These are phyloP conservation scores for Armadillidium nasatum DNA, from an alignment of 1,140 invertebrate species.

Conservation along the genomic window DNA sequence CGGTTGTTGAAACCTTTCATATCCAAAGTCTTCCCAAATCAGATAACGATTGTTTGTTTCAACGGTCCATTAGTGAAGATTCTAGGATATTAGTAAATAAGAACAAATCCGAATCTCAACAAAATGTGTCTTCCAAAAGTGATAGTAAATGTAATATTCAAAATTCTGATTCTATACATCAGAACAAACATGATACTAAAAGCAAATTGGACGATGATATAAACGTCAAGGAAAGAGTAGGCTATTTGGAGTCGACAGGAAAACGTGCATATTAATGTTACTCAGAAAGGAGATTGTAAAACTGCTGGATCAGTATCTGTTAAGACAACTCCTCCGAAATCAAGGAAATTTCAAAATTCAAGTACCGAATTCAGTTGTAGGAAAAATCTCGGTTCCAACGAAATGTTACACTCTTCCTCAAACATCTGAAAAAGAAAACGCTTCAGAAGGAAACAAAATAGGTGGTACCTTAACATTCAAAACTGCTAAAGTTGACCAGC, in stretches of 20 bases:
- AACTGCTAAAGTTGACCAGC: not conserved
- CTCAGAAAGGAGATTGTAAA: not conserved
- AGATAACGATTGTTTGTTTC: not conserved
- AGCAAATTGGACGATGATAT: conserved; percentile 46
- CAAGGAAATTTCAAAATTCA: conserved; percentile 3
- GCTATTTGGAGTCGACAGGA: conserved; percentile 43
- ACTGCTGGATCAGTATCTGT: not conserved
- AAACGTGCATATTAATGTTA: not conserved
- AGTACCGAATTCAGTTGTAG: conserved; percentile 8
- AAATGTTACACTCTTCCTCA: conserved; percentile 9
- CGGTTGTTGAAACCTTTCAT: too few species aligned
- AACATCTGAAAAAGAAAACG: not conserved
- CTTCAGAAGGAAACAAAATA: too few species aligned
- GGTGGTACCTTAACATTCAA: not conserved
- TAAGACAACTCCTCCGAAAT: conserved; percentile 5
- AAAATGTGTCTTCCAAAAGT: not conserved
- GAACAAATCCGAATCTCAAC: not conserved
- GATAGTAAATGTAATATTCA: not conserved
- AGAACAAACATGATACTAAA: conserved; percentile 9
- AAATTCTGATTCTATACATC: not conserved
- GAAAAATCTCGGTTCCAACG: conserved; percentile 8
- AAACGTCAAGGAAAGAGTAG: conserved; percentile 47
- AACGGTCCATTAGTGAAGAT: conserved; percentile 1
- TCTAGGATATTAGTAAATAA: not conserved
- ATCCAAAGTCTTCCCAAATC: too few species aligned